A percentile compares a stretch with the other conserved stretches of the same genome.
Evolutionary conservation across 2,113 vertebrate species (phyloP).

Genomic region (Odontesthes bonariensis): DNA sequence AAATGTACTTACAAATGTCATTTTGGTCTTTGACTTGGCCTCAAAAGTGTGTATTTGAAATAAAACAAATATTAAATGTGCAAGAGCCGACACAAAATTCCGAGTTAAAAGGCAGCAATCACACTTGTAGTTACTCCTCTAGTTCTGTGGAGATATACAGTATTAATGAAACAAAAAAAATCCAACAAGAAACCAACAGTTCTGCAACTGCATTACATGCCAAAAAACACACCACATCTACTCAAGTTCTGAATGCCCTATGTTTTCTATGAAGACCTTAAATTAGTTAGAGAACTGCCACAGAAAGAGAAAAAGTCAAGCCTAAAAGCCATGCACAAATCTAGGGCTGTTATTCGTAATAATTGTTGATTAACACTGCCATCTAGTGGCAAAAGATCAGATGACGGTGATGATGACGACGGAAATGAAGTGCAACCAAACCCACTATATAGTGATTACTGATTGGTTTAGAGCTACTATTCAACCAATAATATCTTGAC

Average conservation of each 20-base stretch:
- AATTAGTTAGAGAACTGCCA: neutral
- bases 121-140: no score
- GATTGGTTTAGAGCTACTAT: conserved; percentile 18
- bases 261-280: no score
- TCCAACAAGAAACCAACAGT: neutral
- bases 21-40: neutral
- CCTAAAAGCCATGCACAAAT: neutral
- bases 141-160: no score
- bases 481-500: conserved; percentile 53
- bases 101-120: neutral
- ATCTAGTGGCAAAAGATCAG: conserved; percentile 66
- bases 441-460: neutral
- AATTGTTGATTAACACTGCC: conserved; percentile 68
- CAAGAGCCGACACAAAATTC: conserved; percentile 2
- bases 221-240: neutral
- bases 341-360: neutral
- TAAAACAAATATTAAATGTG: neutral
- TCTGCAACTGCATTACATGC: neutral
- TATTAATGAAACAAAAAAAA: no score
- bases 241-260: neutral
- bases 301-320: neutral
- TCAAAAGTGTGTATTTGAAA: neutral
- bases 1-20: neutral
- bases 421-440: conserved; percentile 23
- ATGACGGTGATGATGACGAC: neutral